Evolutionary conservation across 2,888 invertebrate species (phyloP).

Genomic region (Limnephilus lunatus): DNA sequence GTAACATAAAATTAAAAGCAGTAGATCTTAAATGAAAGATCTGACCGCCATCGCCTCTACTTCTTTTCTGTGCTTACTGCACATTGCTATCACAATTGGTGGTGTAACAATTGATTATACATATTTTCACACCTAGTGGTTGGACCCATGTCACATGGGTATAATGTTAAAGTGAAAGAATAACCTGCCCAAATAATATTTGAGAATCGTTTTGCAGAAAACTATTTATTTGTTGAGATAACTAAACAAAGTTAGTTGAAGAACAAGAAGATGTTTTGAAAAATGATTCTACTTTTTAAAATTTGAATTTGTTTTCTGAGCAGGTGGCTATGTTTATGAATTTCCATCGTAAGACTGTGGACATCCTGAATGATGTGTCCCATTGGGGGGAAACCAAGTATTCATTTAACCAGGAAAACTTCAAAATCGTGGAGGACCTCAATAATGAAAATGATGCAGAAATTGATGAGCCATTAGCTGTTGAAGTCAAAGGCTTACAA

Average conservation of each 20-base stretch:
- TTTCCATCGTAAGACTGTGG: constrained; percentile 78
- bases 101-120: too few species aligned
- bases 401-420: constrained; percentile 78
- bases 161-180: too few species aligned
- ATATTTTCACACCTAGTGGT: too few species aligned
- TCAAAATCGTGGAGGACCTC: constrained; percentile 75
- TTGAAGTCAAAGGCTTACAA: constrained; percentile 70
- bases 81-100: background rate
- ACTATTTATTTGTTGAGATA: background rate
- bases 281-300: background rate
- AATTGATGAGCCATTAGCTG: constrained; percentile 75
- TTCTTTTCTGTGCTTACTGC: background rate
- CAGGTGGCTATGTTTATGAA: constrained; percentile 79
- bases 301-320: constrained; percentile 51
- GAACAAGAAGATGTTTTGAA: background rate
- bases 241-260: background rate
- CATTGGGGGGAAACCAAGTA: constrained; percentile 78
- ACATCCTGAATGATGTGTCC: constrained; percentile 77
- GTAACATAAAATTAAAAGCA: background rate
- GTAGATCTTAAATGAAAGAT: background rate
- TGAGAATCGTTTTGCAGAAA: too few species aligned
- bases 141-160: too few species aligned
- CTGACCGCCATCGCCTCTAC: background rate
- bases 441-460: constrained; percentile 75
- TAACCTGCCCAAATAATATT: background rate